Evolutionary conservation across 2,888 invertebrate species (phyloP).

Genomic region (Hedychridium roseum): DNA sequence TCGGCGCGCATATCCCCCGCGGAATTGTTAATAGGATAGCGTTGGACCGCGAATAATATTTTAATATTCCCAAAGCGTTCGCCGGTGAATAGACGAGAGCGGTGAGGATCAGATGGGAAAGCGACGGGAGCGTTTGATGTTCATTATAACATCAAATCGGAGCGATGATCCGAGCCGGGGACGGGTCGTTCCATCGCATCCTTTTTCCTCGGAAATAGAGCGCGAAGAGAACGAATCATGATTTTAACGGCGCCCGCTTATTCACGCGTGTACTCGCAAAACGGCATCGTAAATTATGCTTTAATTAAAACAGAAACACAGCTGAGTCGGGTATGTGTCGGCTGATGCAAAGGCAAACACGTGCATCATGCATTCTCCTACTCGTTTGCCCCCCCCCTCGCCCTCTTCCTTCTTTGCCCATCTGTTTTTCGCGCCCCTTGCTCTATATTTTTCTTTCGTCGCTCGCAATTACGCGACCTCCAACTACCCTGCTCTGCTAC

Average conservation of each 20-base stretch:
- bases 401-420: not conserved
- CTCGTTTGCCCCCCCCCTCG: not conserved
- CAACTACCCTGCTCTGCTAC: not conserved
- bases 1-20: too few relatives aligned
- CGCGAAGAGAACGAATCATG: conserved; percentile 1
- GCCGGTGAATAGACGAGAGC: too few relatives aligned
- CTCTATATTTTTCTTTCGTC: not conserved
- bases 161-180: too few relatives aligned
- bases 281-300: conserved; percentile 16
- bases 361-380: not conserved
- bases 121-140: too few relatives aligned
- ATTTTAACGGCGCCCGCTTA: conserved; percentile 2
- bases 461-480: not conserved
- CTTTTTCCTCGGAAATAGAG: too few relatives aligned
- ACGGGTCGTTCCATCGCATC: too few relatives aligned
- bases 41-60: too few relatives aligned
- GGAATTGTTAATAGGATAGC: too few relatives aligned
- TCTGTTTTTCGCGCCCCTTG: not conserved
- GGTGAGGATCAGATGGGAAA: too few relatives aligned
- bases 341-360: conserved; percentile 1
- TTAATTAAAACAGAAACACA: conserved; percentile 20
- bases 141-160: too few relatives aligned
- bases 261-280: conserved; percentile 3
- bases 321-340: not conserved
- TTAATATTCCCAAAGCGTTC: too few relatives aligned